Conservation (phyloP, 2,888 invertebrate species). For the Villa cingulata region DNA sequence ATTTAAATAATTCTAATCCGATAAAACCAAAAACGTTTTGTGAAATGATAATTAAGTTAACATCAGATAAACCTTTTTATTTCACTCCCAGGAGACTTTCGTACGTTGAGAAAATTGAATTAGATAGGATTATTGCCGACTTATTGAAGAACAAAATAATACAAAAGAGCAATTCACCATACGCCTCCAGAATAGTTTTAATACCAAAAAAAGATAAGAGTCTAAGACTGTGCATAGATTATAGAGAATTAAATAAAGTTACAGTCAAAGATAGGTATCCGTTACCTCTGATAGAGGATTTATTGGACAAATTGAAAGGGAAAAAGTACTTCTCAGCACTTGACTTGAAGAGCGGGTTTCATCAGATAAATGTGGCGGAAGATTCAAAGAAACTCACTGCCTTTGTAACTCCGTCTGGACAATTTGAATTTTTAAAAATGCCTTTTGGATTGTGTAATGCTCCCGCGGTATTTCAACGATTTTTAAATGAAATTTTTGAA, state of each 20-base stretch:
- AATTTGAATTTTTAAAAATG: conserved; percentile 16
- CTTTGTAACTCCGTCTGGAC: conserved; percentile 18
- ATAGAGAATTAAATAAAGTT: conserved; percentile 18
- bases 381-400: conserved; percentile 16
- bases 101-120: too few relatives aligned
- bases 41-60: too few relatives aligned
- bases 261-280: conserved; percentile 15
- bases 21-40: too few relatives aligned
- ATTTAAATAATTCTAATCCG: too few relatives aligned
- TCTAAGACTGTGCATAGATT: conserved; percentile 26
- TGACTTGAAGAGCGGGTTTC: conserved; percentile 22
- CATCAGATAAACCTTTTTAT: too few relatives aligned
- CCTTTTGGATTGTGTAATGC: too few relatives aligned
- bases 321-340: conserved; percentile 17
- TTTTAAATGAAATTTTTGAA: conserved; percentile 14
- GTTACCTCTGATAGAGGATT: conserved; percentile 10
- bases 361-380: conserved; percentile 20
- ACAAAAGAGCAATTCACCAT: conserved; percentile 27
- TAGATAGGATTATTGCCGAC: too few relatives aligned
- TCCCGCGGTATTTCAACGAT: conserved; percentile 17
- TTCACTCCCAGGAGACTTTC: too few relatives aligned
- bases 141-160: conserved; percentile 24
- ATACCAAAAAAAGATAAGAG: conserved; percentile 25
- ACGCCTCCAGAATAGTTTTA: conserved; percentile 25
- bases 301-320: conserved; percentile 6